Base-by-base conservation (phyloP, 2,888 invertebrate genomes). In the Epirrhoe tristata region DNA sequence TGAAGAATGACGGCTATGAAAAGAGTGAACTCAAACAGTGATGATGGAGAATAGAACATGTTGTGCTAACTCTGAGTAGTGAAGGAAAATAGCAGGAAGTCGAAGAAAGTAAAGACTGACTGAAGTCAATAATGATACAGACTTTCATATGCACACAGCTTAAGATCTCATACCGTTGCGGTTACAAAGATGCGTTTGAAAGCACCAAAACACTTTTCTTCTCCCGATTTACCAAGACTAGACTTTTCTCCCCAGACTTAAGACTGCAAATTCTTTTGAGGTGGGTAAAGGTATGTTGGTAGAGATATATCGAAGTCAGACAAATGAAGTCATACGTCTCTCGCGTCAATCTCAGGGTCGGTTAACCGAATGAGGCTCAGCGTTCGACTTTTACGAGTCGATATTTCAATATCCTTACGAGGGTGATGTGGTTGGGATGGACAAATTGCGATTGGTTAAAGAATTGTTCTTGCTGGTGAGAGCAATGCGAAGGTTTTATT, bases 321-420 rank as follows among this genome's bases (percentile, higher is more conserved):
- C 88, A 90, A 93, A 93, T 93, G 91, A 93, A 93, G 93, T 81
- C 88, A 91, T 93, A 86, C 85, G 84, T 93, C 92, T 89, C 74
- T 74, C 72, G 75, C 79, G 86, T 88, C 89, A 87, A 87, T 89
- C 86, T 86, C 77, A 74, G 77, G 86, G 82, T 89, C 86, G 87
- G 90, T 91, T 89, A 87, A 84, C 84, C 77, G 86, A 85, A 83
- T 85, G 83, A 87, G 85, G 80, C 78, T 81, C 85, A 83, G 77
- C 82, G 80, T 84, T 80, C 79, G 89, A 88, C 89, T 65, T 93
- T 93, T 93, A 93, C 80, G 91, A 86, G 85, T 85, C 86, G 81
- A 93, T 93, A 93, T 91, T 92, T 93, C 92, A 93, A 91, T 93
- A 91, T 92, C 82, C 90, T 92, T 93, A 93, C 88, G 91, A 93